These are phyloP conservation scores for Nebria brevicollis DNA, from an alignment of 2,888 invertebrate genomes.

Conservation along the genomic window DNA sequence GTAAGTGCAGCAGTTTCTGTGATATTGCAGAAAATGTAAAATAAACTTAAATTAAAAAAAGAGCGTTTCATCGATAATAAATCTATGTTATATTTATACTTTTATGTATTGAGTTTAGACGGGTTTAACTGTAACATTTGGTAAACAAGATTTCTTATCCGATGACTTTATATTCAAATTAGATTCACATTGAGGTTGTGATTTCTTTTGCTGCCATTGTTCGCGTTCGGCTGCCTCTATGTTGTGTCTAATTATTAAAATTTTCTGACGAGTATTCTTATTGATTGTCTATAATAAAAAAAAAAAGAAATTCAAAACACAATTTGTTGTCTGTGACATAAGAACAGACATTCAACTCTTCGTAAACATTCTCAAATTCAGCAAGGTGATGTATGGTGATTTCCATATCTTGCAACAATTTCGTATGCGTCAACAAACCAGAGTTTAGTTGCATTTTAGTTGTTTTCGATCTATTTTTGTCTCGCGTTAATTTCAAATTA, in stretches of 20 bases:
- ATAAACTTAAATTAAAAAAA: too few species aligned
- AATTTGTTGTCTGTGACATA: not conserved
- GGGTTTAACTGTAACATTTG: too few species aligned
- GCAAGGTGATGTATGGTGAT: slow-evolving; percentile 57
- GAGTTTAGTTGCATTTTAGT: slow-evolving; percentile 62
- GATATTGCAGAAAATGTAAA: too few species aligned
- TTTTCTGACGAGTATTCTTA: slow-evolving; percentile 6
- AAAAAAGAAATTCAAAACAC: not conserved
- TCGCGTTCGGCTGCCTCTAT: slow-evolving; percentile 3
- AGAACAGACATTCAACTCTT: not conserved
- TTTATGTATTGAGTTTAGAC: too few species aligned
- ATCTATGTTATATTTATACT: too few species aligned
- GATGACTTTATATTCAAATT: not conserved
- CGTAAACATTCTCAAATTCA: slow-evolving; percentile 48
- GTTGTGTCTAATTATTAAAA: not conserved
- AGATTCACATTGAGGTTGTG: not conserved
- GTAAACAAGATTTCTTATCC: too few species aligned
- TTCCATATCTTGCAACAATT: slow-evolving; percentile 65
- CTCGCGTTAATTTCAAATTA: slow-evolving; percentile 59
- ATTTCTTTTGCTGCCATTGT: not conserved
- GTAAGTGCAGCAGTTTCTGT: too few species aligned
- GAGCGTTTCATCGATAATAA: too few species aligned
- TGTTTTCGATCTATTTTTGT: slow-evolving; percentile 61
- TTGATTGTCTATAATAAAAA: not conserved
- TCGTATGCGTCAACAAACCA: slow-evolving; percentile 65